A percentile compares a stretch with the other conserved stretches of the same genome.
These are phyloP conservation scores for Harmothoe impar DNA, from an alignment of 2,888 invertebrate species.

Conservation along the genomic window DNA sequence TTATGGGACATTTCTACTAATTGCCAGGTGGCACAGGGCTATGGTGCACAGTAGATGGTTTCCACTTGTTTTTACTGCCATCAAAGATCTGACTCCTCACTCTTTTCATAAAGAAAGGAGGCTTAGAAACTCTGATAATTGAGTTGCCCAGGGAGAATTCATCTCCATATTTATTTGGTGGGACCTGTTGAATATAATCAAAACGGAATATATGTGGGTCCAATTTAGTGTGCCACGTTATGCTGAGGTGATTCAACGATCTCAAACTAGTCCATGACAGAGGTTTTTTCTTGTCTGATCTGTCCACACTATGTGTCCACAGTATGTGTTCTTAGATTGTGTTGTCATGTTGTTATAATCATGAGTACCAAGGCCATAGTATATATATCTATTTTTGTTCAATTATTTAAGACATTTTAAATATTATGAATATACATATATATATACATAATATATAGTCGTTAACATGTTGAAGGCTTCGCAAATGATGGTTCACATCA, in stretches of 20 bases:
- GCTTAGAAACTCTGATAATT: neutral
- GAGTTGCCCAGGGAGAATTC: conserved; percentile 43
- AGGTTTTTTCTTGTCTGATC: conserved; percentile 12
- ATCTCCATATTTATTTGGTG: conserved; percentile 33
- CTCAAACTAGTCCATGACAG: conserved; percentile 64
- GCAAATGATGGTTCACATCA: neutral
- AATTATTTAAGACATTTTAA: conserved; percentile 54
- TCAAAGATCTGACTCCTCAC: conserved; percentile 31
- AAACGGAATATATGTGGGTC: neutral
- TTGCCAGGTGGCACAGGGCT: neutral
- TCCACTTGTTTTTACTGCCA: conserved; percentile 51
- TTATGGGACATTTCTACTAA: conserved; percentile 46
- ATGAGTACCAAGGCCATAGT: conserved; percentile 55
- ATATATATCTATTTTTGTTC: conserved; percentile 43
- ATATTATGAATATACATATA: conserved; percentile 41
- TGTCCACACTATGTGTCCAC: conserved; percentile 32
- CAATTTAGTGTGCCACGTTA: neutral
- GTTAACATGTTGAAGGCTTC: conserved; percentile 52
- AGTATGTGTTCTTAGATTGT: conserved; percentile 52
- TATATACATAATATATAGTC: conserved; percentile 35
- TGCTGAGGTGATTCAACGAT: conserved; percentile 45
- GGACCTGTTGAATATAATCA: neutral
- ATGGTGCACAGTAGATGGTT: conserved; percentile 31
- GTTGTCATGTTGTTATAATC: conserved; percentile 43
- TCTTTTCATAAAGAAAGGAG: neutral